Percentiles rank a stretch among this genome's conserved stretches.
These are phyloP conservation scores for Spongia lamella DNA, from an alignment of 37 sponge, comb jelly and placozoan species.

Conservation along the genomic window DNA sequence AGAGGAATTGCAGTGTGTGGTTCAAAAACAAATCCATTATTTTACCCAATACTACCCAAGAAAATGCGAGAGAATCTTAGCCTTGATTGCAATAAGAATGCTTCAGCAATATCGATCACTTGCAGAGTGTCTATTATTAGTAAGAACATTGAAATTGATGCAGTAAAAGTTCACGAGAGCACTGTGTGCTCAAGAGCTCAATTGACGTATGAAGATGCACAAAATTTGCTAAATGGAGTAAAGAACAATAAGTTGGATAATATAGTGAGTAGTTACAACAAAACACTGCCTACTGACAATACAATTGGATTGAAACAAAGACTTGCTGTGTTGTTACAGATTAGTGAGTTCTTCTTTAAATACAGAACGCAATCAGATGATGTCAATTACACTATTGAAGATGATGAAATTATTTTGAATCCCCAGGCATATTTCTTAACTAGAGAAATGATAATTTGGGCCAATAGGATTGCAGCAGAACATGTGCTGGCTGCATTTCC, in stretches of 20 bases:
- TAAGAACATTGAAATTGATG: neutral
- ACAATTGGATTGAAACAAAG: slow-evolving; percentile 15
- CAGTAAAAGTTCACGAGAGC: slow-evolving; percentile 13
- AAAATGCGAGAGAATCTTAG: slow-evolving; percentile 10
- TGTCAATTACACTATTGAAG: slow-evolving; percentile 4
- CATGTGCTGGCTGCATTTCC: neutral
- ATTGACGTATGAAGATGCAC: slow-evolving; percentile 55
- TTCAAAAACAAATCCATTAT: neutral
- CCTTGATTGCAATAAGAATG: slow-evolving; percentile 13
- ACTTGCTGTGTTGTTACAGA: slow-evolving; percentile 32
- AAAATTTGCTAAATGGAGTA: slow-evolving; percentile 25
- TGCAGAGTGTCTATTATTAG: slow-evolving; percentile 9
- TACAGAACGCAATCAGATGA: too few relatives aligned
- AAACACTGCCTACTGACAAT: neutral
- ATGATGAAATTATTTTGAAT: slow-evolving; percentile 4
- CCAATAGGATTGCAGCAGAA: slow-evolving; percentile 46
- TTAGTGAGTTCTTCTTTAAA: slow-evolving; percentile 5
- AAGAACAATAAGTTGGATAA: neutral
- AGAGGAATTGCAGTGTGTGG: slow-evolving; percentile 43
- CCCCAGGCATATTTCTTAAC: slow-evolving; percentile 51
- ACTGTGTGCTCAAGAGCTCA: slow-evolving; percentile 27
- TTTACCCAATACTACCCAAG: slow-evolving; percentile 36
- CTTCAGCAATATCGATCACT: slow-evolving; percentile 30
- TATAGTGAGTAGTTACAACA: neutral
- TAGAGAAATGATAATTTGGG: slow-evolving; percentile 79